phyloP scores from a whole-genome alignment of 2,888 invertebrate species.

The Athalia circularis region DNA sequence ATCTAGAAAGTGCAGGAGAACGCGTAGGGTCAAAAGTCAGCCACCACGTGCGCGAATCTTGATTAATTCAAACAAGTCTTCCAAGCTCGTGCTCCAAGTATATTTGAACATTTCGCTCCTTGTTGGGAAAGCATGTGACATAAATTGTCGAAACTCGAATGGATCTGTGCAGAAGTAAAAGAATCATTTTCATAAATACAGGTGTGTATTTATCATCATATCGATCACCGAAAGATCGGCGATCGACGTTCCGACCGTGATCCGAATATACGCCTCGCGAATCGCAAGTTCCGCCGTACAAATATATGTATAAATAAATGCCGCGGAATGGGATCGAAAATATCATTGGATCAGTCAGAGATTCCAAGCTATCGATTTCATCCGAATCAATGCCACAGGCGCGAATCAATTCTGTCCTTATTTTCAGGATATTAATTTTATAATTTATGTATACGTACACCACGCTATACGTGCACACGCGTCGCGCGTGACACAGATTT shows the following conservation, averaged over 20 bases:
- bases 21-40: slow-evolving; percentile 9
- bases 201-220: too few species aligned
- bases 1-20: slow-evolving; percentile 18
- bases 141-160: too few species aligned
- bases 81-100: too few species aligned
- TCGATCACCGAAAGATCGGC: too few species aligned
- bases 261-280: neutral
- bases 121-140: neutral
- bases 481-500: slow-evolving; percentile 30
- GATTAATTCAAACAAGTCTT: neutral
- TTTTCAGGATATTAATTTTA: too few species aligned
- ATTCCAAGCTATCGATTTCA: slow-evolving; percentile 18
- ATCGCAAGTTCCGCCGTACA: neutral
- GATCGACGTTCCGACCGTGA: too few species aligned
- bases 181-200: too few species aligned
- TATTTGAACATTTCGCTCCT: neutral
- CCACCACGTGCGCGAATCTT: slow-evolving; percentile 11
- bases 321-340: neutral
- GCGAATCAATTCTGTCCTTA: neutral
- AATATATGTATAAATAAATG: neutral
- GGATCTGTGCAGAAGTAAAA: too few species aligned
- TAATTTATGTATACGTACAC: neutral
- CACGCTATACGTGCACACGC: neutral
- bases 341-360: neutral
- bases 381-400: neutral